phyloP scores from a whole-genome alignment of 2,888 invertebrate species.

The Encarsia formosa region DNA sequence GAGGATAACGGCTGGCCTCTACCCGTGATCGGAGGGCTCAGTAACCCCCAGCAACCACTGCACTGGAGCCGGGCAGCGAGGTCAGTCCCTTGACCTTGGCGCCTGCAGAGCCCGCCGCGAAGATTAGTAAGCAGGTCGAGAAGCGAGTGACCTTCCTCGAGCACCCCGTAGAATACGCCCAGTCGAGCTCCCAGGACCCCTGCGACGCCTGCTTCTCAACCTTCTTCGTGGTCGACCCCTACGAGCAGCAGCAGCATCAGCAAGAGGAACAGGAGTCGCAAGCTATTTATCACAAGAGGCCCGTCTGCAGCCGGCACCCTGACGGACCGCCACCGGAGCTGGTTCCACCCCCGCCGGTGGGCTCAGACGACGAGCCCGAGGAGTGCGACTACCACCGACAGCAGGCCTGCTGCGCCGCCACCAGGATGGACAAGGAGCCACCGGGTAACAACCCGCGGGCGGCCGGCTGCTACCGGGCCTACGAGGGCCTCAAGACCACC shows the following conservation, averaged over 20 bases:
- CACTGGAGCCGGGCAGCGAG: slow-evolving; percentile 21
- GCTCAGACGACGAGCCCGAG: slow-evolving; percentile 1
- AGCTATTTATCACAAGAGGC: slow-evolving; percentile 4
- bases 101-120: slow-evolving; percentile 15
- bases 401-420: neutral
- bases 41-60: neutral
- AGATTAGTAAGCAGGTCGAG: slow-evolving; percentile 18
- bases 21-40: too few species aligned
- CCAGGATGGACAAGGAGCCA: slow-evolving; percentile 46
- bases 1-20: too few species aligned
- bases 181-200: slow-evolving; percentile 29
- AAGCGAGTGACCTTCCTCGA: slow-evolving; percentile 27
- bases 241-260: slow-evolving; percentile 21
- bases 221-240: slow-evolving; percentile 16
- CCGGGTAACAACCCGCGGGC: slow-evolving; percentile 31
- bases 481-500: slow-evolving; percentile 49
- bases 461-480: slow-evolving; percentile 41
- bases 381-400: neutral
- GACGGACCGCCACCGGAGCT: neutral
- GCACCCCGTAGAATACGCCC: slow-evolving; percentile 19
- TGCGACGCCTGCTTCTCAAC: slow-evolving; percentile 28
- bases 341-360: slow-evolving; percentile 4
- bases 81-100: slow-evolving; percentile 11
- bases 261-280: slow-evolving; percentile 19
- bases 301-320: slow-evolving; percentile 8